A percentile compares a stretch with the other conserved stretches of the same genome.
phyloP scores from a whole-genome alignment of 1,140 invertebrate genomes.

The Lasaia peninsularis region DNA sequence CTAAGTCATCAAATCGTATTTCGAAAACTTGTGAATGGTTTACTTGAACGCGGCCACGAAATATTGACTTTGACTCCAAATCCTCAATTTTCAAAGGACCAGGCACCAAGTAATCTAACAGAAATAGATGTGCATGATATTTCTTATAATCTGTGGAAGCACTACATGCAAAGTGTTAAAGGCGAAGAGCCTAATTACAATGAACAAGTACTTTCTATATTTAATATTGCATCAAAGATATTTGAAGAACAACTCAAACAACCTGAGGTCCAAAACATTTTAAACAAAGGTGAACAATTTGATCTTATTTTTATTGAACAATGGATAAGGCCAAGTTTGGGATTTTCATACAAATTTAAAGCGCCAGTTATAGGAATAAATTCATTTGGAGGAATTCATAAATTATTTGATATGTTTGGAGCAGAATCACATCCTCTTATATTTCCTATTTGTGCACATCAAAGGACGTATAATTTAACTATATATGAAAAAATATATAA shows the following conservation, averaged over 20 bases:
- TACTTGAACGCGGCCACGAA: neutral
- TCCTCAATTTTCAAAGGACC: neutral
- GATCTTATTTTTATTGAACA: neutral
- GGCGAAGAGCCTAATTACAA: neutral
- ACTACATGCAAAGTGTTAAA: neutral
- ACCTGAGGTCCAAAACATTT: neutral
- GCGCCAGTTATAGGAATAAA: constrained; percentile 9
- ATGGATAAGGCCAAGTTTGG: neutral
- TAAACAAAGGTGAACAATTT: neutral
- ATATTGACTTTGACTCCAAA: neutral
- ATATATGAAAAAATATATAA: neutral
- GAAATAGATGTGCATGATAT: neutral
- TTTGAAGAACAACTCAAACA: neutral
- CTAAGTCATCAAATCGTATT: neutral
- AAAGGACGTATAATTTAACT: neutral
- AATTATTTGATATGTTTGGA: neutral
- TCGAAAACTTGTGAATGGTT: neutral
- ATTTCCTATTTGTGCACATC: neutral
- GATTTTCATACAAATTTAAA: neutral
- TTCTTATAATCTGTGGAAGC: too few relatives aligned
- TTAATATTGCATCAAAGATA: neutral
- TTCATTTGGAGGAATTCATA: neutral
- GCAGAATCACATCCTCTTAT: neutral
- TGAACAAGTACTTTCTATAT: neutral
- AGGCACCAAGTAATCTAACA: neutral